Evolutionary conservation across 2,888 invertebrate genomes (phyloP).

Genomic region (Acanthopleura granulata): DNA sequence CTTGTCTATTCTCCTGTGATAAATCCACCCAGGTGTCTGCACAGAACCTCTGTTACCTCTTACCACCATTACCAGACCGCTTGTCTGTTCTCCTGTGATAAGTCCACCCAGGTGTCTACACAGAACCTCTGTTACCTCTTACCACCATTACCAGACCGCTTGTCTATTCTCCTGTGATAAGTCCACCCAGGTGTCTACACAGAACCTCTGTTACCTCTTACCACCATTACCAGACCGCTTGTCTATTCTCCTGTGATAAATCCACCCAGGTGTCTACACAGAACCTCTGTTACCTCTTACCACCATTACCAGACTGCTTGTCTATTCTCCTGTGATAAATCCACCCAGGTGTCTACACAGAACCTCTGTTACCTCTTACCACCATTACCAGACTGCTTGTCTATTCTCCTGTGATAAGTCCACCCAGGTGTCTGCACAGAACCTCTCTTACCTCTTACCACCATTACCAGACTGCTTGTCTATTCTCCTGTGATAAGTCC

Average conservation of each 20-base stretch:
- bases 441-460: too few relatives aligned
- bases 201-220: conserved; percentile 38
- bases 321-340: conserved; percentile 47
- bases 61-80: conserved; percentile 37
- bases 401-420: background rate
- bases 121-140: conserved; percentile 28
- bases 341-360: conserved; percentile 49
- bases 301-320: conserved; percentile 38
- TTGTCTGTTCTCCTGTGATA: conserved; percentile 45
- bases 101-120: conserved; percentile 53
- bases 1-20: conserved; percentile 43
- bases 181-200: conserved; percentile 49
- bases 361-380: conserved; percentile 35
- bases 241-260: conserved; percentile 47
- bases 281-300: conserved; percentile 29
- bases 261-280: conserved; percentile 50
- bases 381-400: conserved; percentile 35
- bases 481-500: too few relatives aligned
- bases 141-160: conserved; percentile 36
- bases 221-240: conserved; percentile 37
- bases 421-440: too few relatives aligned
- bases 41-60: conserved; percentile 39
- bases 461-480: too few relatives aligned
- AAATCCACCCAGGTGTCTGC: conserved; percentile 50
- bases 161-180: conserved; percentile 47